These are phyloP conservation scores for Toxotes lorentzi DNA, from an alignment of 2,797 vertebrate genomes.

Conservation along the genomic window DNA sequence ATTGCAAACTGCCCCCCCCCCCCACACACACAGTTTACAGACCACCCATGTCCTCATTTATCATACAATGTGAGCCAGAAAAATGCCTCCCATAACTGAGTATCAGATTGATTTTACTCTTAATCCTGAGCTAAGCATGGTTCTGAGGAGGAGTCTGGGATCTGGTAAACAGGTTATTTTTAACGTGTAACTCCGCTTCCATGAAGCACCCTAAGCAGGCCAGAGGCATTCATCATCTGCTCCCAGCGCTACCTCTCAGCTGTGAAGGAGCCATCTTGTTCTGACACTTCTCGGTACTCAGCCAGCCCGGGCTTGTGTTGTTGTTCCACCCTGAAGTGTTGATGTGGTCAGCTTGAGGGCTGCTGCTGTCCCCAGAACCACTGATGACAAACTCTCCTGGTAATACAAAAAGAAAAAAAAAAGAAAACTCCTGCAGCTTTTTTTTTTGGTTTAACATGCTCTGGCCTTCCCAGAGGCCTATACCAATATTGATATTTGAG, in stretches of 20 bases:
- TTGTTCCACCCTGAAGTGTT: slow-evolving; percentile 10
- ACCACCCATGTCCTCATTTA: slow-evolving; percentile 2
- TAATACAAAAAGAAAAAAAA: background rate
- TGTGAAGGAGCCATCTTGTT: slow-evolving; percentile 47
- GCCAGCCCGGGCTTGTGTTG: slow-evolving; percentile 12
- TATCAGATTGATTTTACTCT: slow-evolving; percentile 63
- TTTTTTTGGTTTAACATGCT: background rate
- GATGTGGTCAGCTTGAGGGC: background rate
- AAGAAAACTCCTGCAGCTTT: background rate
- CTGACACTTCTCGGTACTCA: slow-evolving; percentile 27
- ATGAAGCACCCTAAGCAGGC: slow-evolving; percentile 37
- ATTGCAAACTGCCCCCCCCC: no score
- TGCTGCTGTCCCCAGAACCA: slow-evolving; percentile 29
- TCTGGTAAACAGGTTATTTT: slow-evolving; percentile 78
- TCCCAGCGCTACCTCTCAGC: slow-evolving; percentile 12
- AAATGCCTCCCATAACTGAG: slow-evolving; percentile 43
- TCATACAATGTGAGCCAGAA: slow-evolving; percentile 12
- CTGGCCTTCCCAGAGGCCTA: background rate
- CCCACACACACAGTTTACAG: background rate
- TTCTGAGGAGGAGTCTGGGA: slow-evolving; percentile 49
- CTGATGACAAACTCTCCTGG: slow-evolving; percentile 20
- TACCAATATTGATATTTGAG: background rate
- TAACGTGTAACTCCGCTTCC: slow-evolving; percentile 50
- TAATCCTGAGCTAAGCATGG: slow-evolving; percentile 52
- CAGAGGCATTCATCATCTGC: slow-evolving; percentile 48